Conservation (phyloP, 2,888 invertebrate species). For the Orthosia cruda region DNA sequence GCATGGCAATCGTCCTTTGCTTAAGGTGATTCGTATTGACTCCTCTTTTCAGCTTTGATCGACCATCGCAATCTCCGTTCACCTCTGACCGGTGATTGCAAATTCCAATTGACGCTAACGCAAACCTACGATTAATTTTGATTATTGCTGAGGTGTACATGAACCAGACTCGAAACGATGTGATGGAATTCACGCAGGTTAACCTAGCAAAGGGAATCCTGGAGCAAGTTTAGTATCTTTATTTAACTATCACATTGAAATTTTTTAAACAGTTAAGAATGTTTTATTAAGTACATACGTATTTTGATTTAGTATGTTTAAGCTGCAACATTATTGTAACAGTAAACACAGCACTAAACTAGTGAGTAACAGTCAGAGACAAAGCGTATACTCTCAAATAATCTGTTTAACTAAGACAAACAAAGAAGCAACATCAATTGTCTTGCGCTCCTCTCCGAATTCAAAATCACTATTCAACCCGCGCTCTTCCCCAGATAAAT, state of each 20-base stretch:
- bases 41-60: constrained; percentile 21
- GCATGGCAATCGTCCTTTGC: neutral
- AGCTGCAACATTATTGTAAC: neutral
- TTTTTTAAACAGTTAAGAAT: neutral
- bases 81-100: constrained; percentile 43
- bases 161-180: neutral
- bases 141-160: constrained; percentile 21
- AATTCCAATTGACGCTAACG: constrained; percentile 49
- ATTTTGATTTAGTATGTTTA: neutral
- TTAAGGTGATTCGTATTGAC: neutral
- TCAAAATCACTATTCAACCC: constrained; percentile 63
- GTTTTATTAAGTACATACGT: neutral
- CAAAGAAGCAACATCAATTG: constrained; percentile 63
- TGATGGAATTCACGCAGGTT: neutral
- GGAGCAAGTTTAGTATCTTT: neutral
- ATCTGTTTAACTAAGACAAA: constrained; percentile 47
- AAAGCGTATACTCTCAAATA: constrained; percentile 36
- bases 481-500: constrained; percentile 59
- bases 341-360: neutral
- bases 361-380: constrained; percentile 22
- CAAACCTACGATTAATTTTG: constrained; percentile 38
- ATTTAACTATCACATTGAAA: neutral
- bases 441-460: constrained; percentile 19
- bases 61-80: constrained; percentile 52
- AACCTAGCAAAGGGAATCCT: neutral